These are phyloP conservation scores for Irena cyanogastra DNA, from an alignment of 2,113 vertebrate species.

Conservation along the genomic window DNA sequence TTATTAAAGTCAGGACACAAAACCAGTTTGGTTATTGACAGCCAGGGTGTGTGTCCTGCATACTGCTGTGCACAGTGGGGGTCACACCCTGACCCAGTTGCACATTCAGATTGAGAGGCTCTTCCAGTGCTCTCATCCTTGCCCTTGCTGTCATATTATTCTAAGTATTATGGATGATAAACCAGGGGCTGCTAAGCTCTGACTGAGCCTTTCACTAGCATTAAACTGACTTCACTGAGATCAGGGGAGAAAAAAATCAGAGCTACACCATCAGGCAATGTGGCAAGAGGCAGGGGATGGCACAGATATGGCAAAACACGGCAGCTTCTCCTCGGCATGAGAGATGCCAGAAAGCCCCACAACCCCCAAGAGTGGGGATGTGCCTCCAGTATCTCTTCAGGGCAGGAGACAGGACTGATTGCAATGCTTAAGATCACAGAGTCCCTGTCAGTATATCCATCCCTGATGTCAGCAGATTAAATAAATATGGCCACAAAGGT, in stretches of 20 bases:
- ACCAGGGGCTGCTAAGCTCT: not conserved
- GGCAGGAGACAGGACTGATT: not conserved
- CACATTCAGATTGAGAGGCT: rapidly evolving
- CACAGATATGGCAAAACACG: not conserved
- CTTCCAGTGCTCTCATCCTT: not conserved
- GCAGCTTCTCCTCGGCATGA: rapidly evolving
- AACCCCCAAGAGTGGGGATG: not conserved
- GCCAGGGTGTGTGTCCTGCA: not conserved
- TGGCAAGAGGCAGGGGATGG: not conserved
- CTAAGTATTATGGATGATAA: not conserved
- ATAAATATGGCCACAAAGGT: not conserved
- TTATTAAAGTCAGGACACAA: not conserved
- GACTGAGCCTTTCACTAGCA: not conserved
- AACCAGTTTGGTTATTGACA: not conserved
- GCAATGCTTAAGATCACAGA: not conserved
- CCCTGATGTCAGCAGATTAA: not conserved
- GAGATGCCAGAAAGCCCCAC: not conserved
- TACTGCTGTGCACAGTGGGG: rapidly evolving
- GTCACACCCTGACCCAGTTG: not conserved
- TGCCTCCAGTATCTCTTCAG: not conserved
- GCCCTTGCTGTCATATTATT: not conserved
- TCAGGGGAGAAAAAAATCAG: not conserved
- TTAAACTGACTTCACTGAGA: not conserved
- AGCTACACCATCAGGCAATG: rapidly evolving
- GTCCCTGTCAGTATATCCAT: not conserved